Evolutionary conservation across 2,888 invertebrate genomes (phyloP).

Genomic region (Torymus auratus): DNA sequence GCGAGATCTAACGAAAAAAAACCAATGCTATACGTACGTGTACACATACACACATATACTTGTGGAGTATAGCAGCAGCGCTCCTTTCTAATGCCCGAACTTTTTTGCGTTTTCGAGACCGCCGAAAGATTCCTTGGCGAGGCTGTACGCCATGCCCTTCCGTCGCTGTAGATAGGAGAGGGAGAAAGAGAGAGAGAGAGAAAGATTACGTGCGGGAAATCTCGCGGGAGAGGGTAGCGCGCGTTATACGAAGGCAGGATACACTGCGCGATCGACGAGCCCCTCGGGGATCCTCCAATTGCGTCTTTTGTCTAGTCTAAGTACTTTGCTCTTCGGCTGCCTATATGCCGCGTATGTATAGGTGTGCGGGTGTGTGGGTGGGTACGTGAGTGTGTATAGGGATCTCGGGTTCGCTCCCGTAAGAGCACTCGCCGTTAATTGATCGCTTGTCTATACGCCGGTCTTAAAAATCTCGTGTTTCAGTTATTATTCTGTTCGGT

Average conservation of each 20-base stretch:
- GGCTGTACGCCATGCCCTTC: too few species aligned
- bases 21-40: not conserved
- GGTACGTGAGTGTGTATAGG: not conserved
- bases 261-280: slow-evolving; percentile 31
- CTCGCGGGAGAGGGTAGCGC: not conserved
- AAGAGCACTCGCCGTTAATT: not conserved
- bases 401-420: not conserved
- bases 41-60: too few species aligned
- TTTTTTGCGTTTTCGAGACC: too few species aligned
- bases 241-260: not conserved
- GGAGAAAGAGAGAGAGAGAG: too few species aligned
- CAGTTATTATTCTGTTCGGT: too few species aligned
- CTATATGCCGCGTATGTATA: not conserved
- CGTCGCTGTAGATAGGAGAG: too few species aligned
- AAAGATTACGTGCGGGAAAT: too few species aligned
- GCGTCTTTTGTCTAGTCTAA: slow-evolving; percentile 6
- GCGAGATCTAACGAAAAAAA: slow-evolving; percentile 15
- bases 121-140: too few species aligned
- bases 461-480: too few species aligned
- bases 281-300: slow-evolving; percentile 35
- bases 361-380: too few species aligned
- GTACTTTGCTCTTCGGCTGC: not conserved
- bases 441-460: not conserved
- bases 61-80: too few species aligned
- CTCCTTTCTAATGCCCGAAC: slow-evolving; percentile 12